Percentiles rank a stretch among this genome's conserved stretches.
These are phyloP conservation scores for Microcebus ravelobensis DNA, from an alignment of 2,113 vertebrate species.

Conservation along the genomic window DNA sequence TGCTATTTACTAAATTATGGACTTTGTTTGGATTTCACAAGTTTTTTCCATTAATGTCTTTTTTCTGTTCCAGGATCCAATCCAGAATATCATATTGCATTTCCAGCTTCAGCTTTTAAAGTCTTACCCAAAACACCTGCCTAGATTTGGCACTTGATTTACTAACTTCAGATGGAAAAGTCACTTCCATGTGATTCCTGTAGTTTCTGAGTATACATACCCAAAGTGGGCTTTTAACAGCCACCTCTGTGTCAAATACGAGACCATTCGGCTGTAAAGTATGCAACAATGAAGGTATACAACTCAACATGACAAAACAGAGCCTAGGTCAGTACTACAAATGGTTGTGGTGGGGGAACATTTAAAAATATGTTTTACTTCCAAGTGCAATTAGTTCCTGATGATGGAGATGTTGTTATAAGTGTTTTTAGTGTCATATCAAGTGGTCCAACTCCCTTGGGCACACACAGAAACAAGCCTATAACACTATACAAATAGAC, in stretches of 20 bases:
- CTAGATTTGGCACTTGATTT: background rate
- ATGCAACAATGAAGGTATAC: background rate
- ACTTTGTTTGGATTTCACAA: background rate
- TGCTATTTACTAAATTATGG: background rate
- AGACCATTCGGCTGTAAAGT: background rate
- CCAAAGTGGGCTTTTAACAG: background rate
- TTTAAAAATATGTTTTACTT: slow-evolving; percentile 33
- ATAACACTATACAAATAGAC: slow-evolving; percentile 30
- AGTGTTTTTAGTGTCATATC: slow-evolving; percentile 33
- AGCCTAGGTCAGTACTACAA: background rate
- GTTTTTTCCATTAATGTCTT: background rate
- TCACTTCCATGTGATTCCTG: background rate
- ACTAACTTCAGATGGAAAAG: background rate
- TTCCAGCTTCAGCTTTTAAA: background rate
- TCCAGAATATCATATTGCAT: background rate
- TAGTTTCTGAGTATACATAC: background rate
- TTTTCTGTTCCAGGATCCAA: background rate
- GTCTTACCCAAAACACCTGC: background rate
- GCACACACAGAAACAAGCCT: slow-evolving; percentile 10
- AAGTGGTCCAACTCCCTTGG: slow-evolving; percentile 60
- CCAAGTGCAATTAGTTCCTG: slow-evolving; percentile 43
- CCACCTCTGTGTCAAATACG: background rate
- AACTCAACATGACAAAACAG: background rate
- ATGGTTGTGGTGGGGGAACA: background rate
- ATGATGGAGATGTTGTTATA: slow-evolving; percentile 30